Base-by-base conservation (phyloP, 2,888 invertebrate species). In the Mesochorus sp. region DNA sequence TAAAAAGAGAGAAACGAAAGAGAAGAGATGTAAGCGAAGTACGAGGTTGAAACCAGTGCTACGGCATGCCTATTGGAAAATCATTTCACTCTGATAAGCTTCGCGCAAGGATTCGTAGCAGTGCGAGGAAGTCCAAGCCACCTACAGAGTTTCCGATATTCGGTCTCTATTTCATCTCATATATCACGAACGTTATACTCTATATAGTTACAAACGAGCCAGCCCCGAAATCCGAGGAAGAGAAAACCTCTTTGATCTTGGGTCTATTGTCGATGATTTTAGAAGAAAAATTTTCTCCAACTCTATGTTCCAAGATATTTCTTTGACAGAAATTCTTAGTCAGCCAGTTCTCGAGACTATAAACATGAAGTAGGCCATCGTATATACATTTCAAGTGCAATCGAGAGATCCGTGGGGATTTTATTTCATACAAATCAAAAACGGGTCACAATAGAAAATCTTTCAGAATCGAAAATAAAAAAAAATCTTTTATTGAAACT, bases 21-120 rank as follows among this genome's bases (percentile, higher is more conserved):
- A n/a, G 21, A 14, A 37, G 47, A 47, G 17, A 2, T 34, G 3
- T 49, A 74, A 57, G 19, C 31, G n/a, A 44, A 42, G 53, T 55
- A 59, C 19, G 67, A 53, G 51, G 57, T 59, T 61, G 55, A 44
- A 70, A 47, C 55, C 66, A 47, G 59, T 72, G 64, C 62, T n/a
- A n/a, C 72, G 47, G 72, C 64, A 77, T 77, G 59, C 80, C 81
- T 84, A 86, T 85, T 83, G 85, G 85, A 86, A 85, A 85, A 84
- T 84, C 84, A 84, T 85, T 84, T 83, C 72, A 62, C 59, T 71
- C 66, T 75, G 72, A 62, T 82, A 51, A 80, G 79, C 76, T 80
- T 21, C 53, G 79, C 76, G 53, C 66, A 78, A 71, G 49, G 53
- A 42, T 76, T 42, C 49, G 81, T 26, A 44, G 62, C 39, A 51